Conservation (phyloP, 1,140 invertebrate species). For the Eurosta solidaginis region DNA sequence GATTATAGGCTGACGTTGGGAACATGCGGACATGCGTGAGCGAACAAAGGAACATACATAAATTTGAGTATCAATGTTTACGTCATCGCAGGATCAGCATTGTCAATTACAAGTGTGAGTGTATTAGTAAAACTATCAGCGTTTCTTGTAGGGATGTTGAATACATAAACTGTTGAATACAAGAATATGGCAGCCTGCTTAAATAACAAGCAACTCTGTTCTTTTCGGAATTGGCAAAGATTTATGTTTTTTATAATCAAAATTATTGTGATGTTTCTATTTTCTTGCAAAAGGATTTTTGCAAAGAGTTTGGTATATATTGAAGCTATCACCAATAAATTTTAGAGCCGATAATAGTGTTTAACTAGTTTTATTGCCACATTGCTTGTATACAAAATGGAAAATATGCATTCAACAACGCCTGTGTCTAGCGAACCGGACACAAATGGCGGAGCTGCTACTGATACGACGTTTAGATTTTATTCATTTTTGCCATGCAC, state of each 20-base stretch:
- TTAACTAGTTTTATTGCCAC: neutral
- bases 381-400: neutral
- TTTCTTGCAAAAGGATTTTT: neutral
- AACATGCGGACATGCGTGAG: no score
- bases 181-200: neutral
- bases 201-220: neutral
- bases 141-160: neutral
- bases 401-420: neutral
- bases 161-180: neutral
- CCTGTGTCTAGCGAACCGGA: neutral
- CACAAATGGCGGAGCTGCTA: neutral
- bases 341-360: no score
- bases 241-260: neutral
- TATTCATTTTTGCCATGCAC: conserved; percentile 2
- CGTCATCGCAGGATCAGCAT: no score
- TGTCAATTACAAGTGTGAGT: no score
- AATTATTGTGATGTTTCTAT: neutral
- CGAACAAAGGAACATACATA: no score
- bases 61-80: no score
- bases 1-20: no score
- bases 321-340: no score
- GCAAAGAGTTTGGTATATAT: neutral
- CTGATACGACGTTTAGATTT: neutral
- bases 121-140: no score
- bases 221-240: neutral